These are phyloP conservation scores for Drosophila imparisetae DNA, from an alignment of 2,888 invertebrate species.

Conservation along the genomic window DNA sequence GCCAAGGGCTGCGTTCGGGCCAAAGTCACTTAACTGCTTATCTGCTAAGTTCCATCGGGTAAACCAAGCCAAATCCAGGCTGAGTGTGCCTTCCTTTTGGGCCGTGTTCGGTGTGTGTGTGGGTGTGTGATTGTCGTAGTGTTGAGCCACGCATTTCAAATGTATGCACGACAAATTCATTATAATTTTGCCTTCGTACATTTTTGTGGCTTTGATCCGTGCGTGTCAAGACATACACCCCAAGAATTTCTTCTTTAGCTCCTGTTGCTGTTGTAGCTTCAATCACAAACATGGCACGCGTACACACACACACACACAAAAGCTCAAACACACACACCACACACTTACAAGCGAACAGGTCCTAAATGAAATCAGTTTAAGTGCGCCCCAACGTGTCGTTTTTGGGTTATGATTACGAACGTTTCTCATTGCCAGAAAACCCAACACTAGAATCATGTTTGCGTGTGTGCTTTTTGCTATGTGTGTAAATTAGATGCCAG, in stretches of 20 bases:
- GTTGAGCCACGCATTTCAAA: slow-evolving; percentile 43
- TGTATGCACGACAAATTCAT: slow-evolving; percentile 77
- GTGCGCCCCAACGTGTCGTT: slow-evolving; percentile 78
- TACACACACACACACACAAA: slow-evolving; percentile 25
- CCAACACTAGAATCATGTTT: slow-evolving; percentile 4
- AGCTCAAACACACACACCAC: slow-evolving; percentile 6
- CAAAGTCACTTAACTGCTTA: slow-evolving; percentile 75
- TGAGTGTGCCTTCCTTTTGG: slow-evolving; percentile 27
- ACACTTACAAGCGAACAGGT: slow-evolving; percentile 9
- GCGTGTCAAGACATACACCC: slow-evolving; percentile 71
- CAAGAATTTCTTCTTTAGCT: slow-evolving; percentile 55
- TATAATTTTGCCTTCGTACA: slow-evolving; percentile 58
- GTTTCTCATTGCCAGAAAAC: slow-evolving; percentile 34
- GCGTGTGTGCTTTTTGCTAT: slow-evolving; percentile 13
- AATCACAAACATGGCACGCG: slow-evolving; percentile 41
- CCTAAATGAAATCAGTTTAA: slow-evolving; percentile 75
- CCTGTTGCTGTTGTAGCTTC: slow-evolving; percentile 28
- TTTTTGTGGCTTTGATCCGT: slow-evolving; percentile 58
- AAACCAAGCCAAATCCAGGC: slow-evolving; percentile 64
- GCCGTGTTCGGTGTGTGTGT: slow-evolving; percentile 16
- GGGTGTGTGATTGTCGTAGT: slow-evolving; percentile 23
- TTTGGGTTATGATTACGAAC: slow-evolving; percentile 71
- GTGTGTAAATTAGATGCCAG: slow-evolving; percentile 41
- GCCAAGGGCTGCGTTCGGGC: slow-evolving; percentile 45
- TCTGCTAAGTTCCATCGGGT: slow-evolving; percentile 57